phyloP scores from a whole-genome alignment of 2,113 vertebrate species.

The Chaetura pelagica region DNA sequence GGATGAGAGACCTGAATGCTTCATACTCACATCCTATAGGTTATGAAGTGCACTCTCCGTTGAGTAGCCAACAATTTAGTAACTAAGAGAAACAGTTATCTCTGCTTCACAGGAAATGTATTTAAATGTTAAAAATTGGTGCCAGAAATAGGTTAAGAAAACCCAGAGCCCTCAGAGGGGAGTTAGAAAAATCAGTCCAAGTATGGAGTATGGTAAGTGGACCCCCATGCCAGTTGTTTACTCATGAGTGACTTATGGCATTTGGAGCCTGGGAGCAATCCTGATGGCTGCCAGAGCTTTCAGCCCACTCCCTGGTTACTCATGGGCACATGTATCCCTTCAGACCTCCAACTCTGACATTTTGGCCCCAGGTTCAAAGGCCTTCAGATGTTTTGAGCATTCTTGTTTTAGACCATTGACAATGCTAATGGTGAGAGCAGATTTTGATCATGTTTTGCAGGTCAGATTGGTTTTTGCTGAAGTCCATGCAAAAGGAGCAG shows the following conservation, averaged over 20 bases:
- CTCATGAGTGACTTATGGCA: conserved; percentile 50
- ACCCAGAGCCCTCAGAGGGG: neutral
- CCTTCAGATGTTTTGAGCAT: neutral
- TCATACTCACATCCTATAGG: neutral
- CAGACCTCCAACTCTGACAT: conserved; percentile 44
- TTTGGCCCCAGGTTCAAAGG: conserved; percentile 44
- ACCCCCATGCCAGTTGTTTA: conserved; percentile 44
- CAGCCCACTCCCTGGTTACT: neutral
- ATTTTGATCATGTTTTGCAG: neutral
- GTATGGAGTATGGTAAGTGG: conserved; percentile 50
- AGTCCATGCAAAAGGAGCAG: neutral
- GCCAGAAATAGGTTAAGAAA: conserved; percentile 31
- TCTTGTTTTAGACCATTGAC: neutral
- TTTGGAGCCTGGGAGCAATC: conserved; percentile 29
- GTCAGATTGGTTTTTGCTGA: neutral
- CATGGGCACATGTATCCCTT: neutral
- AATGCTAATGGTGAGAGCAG: neutral
- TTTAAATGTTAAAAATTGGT: conserved; percentile 23
- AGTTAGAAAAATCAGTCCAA: conserved; percentile 50
- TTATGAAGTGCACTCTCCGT: neutral
- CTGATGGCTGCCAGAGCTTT: conserved; percentile 39
- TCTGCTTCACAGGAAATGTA: conserved; percentile 1
- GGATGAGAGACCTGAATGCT: neutral
- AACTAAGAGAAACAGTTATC: neutral
- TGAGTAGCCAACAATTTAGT: neutral